phyloP scores from a whole-genome alignment of 2,797 vertebrate species.

The Natrix natrix region DNA sequence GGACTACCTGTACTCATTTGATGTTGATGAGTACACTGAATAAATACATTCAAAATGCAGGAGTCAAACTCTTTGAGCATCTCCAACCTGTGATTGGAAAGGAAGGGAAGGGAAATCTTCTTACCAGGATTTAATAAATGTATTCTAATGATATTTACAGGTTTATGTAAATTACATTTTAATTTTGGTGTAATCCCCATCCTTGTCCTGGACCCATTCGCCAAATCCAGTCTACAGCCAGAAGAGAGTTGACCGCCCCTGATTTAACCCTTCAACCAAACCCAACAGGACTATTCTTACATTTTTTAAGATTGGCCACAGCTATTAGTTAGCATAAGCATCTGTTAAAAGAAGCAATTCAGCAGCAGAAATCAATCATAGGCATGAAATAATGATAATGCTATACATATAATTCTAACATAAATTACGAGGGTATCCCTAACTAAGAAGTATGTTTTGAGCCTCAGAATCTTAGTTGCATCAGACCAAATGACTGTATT shows the following conservation, averaged over 20 bases:
- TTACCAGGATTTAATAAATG: neutral
- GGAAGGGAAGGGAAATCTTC: neutral
- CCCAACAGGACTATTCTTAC: neutral
- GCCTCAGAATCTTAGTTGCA: constrained; percentile 49
- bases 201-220: neutral
- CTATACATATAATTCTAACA: neutral
- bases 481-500: neutral
- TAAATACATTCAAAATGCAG: neutral
- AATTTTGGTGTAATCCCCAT: neutral
- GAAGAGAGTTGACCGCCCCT: neutral
- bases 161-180: neutral
- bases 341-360: neutral
- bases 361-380: neutral
- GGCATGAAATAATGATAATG: neutral
- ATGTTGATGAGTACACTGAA: neutral
- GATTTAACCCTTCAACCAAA: neutral
- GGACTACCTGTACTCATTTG: neutral
- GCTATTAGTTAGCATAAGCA: neutral
- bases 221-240: neutral
- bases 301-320: neutral
- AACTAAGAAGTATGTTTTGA: neutral
- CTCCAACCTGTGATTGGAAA: neutral
- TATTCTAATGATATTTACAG: neutral
- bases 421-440: neutral
- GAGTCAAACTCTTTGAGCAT: neutral